These are phyloP conservation scores for Bugulina stolonifera DNA, from an alignment of 2,888 invertebrate genomes.

Conservation along the genomic window DNA sequence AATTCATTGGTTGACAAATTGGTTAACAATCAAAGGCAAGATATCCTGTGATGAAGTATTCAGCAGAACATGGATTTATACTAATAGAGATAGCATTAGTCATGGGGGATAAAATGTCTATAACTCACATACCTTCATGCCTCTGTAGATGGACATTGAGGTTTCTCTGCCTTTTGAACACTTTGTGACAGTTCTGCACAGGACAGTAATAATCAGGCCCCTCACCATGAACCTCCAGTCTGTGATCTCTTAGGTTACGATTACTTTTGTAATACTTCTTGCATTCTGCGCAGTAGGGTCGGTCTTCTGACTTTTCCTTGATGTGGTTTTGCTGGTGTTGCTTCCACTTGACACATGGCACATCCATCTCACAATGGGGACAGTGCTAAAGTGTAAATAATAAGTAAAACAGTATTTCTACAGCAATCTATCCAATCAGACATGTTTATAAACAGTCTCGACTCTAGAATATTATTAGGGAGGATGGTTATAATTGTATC, in stretches of 20 bases:
- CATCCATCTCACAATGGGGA: not conserved
- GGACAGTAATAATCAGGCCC: not conserved
- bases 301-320: not conserved
- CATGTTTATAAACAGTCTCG: too few species aligned
- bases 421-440: too few species aligned
- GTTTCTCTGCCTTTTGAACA: not conserved
- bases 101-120: too few species aligned
- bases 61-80: too few species aligned
- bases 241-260: not conserved
- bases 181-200: not conserved
- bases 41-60: too few species aligned
- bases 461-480: too few species aligned
- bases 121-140: constrained; percentile 8
- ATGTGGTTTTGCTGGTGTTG: not conserved
- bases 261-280: not conserved
- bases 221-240: not conserved
- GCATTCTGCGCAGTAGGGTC: constrained; percentile 12
- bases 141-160: not conserved
- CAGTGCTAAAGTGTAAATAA: not conserved
- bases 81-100: too few species aligned
- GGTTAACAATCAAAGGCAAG: not conserved
- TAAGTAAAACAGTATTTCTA: too few species aligned
- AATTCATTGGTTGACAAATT: not conserved
- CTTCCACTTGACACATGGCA: not conserved
- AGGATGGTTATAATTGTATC: too few species aligned